Evolutionary conservation across 2,797 vertebrate genomes (phyloP).

Genomic region (Aphelocoma californica): DNA sequence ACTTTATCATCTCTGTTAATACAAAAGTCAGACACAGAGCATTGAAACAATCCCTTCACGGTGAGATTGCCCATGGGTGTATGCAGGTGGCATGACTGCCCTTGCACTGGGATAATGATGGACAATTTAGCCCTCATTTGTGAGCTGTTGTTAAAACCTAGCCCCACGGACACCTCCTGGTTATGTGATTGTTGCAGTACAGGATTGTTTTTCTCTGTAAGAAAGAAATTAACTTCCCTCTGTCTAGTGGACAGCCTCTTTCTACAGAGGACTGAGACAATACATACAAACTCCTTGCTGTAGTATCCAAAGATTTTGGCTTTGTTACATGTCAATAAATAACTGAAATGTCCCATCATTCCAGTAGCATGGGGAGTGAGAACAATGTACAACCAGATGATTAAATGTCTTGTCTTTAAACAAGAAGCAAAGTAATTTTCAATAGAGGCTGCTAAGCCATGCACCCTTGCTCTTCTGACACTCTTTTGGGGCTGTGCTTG

Average conservation of each 20-base stretch:
- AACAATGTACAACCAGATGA: conserved; percentile 7
- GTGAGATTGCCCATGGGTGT: neutral
- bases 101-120: neutral
- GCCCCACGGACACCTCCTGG: neutral
- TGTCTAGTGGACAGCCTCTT: neutral
- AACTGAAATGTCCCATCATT: neutral
- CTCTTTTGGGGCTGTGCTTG: neutral
- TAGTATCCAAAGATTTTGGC: neutral
- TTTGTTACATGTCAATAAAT: neutral
- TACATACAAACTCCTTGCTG: neutral
- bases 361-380: conserved; percentile 2
- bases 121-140: neutral
- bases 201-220: neutral
- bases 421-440: neutral
- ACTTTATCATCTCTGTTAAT: neutral
- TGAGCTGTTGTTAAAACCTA: neutral
- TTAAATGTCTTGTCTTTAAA: conserved; percentile 20
- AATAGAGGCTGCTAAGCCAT: neutral
- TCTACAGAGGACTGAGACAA: neutral
- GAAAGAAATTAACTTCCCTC: neutral
- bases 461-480: neutral
- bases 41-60: neutral
- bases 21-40: neutral
- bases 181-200: neutral
- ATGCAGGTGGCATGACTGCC: neutral